These are phyloP conservation scores for Danio jaintianensis DNA, from an alignment of 2,797 vertebrate species.

Conservation along the genomic window DNA sequence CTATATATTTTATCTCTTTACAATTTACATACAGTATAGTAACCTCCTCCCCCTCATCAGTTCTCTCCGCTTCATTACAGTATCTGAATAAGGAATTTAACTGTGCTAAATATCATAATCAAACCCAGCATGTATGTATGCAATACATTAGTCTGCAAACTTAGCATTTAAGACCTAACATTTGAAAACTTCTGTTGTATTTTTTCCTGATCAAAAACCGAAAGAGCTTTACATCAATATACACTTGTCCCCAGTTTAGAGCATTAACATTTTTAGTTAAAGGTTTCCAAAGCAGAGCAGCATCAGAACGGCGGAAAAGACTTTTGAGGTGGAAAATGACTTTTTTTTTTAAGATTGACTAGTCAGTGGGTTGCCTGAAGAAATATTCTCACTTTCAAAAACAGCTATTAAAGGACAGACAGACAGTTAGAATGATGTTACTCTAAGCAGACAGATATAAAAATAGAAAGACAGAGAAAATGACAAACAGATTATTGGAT, in stretches of 20 bases:
- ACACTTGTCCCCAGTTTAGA: not conserved
- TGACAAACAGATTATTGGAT: too few species aligned
- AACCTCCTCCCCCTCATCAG: constrained; percentile 32
- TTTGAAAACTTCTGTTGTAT: not conserved
- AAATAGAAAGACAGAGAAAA: too few species aligned
- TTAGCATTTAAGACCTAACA: not conserved
- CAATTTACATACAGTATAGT: not conserved
- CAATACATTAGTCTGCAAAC: constrained; percentile 49
- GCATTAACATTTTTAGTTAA: not conserved
- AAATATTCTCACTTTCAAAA: not conserved
- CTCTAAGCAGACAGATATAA: too few species aligned
- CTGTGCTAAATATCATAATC: constrained; percentile 20
- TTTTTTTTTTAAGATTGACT: not conserved
- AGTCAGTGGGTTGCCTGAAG: not conserved
- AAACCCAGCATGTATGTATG: constrained; percentile 40
- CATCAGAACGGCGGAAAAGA: not conserved
- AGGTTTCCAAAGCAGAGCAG: not conserved
- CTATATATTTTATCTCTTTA: constrained; percentile 19
- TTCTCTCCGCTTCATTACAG: constrained; percentile 49
- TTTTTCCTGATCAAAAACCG: not conserved
- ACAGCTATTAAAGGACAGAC: not conserved
- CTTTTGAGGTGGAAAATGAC: not conserved
- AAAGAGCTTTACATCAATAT: not conserved
- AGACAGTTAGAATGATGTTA: not conserved
- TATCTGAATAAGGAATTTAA: constrained; percentile 9